Base-by-base conservation (phyloP, 1,140 invertebrate genomes). In the Drosophila ficusphila region DNA sequence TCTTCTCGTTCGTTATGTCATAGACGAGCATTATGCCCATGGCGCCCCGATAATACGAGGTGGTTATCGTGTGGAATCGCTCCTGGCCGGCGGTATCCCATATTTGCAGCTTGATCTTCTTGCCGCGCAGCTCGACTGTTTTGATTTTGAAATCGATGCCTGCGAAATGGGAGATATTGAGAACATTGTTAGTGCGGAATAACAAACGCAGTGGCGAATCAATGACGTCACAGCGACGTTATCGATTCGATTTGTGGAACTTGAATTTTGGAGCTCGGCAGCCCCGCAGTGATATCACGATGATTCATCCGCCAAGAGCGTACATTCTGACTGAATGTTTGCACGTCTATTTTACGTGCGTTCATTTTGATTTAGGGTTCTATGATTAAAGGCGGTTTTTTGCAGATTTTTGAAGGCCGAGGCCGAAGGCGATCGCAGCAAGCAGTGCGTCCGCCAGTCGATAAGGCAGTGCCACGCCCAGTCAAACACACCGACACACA, bases 11-110 rank as follows among this genome's bases (percentile, higher is more conserved):
- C 86, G 98, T 99, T 91, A 99, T 98, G 93, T 99, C 98, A 93
- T 99, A 99, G 47, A 99, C 97, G 76, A 99, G 94, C 97, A 99
- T 99, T 81, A 99, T 99, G 34, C 98, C 98, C 98, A 99, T 99
- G 31, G 98, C 98, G 47, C 98, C 98, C 91, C 98, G 94, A 92
- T 99, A 99, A 90, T 99, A 99, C 5, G 98, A 98, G 46, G 98
- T 99, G 41, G 98, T 99, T 79, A 99, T 99, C 69, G 98, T 99
- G 92, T 98, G 96, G 92, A 99, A 99, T 90, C 98, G 94, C 92
- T 97, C 95, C 92, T 99, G 98, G 0, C 98, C 98, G 54, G 98
- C 98, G 60, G 83, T 81, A 56, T 89, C 83, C 98, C 98, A 99
- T 96, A 99, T 99, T 93, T 99, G 98, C 91, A 99, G 93, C 94